Evolutionary conservation across 2,797 vertebrate genomes (phyloP).

Genomic region (Paramormyrops hopkinsi): DNA sequence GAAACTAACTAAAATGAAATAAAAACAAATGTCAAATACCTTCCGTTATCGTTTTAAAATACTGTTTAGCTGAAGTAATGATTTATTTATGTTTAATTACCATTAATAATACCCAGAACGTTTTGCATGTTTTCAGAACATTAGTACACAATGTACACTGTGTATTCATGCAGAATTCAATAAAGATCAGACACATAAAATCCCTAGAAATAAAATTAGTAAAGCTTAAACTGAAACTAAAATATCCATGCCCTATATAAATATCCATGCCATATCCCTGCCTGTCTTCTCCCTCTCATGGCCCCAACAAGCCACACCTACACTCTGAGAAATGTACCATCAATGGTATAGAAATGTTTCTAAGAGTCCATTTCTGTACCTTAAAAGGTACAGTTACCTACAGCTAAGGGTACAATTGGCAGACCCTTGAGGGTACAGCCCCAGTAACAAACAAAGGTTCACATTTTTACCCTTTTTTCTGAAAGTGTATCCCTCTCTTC

Average conservation of each 20-base stretch:
- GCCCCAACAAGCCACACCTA: neutral
- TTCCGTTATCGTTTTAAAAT: neutral
- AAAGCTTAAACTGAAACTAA: neutral
- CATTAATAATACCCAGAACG: neutral
- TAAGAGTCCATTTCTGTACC: neutral
- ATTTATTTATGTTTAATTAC: neutral
- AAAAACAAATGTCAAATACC: neutral
- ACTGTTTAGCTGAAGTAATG: neutral
- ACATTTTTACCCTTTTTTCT: too few species aligned
- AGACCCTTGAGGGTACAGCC: too few species aligned
- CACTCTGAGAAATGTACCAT: neutral
- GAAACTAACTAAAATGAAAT: neutral
- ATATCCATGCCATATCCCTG: neutral
- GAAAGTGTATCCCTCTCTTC: neutral
- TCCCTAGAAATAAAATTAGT: neutral
- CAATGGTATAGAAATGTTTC: neutral
- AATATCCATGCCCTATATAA: neutral
- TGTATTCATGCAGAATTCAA: neutral
- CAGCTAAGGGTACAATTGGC: too few species aligned
- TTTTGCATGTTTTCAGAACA: neutral
- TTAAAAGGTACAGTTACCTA: neutral
- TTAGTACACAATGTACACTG: neutral
- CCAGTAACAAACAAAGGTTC: too few species aligned
- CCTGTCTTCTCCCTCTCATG: neutral
- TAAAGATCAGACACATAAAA: neutral